Evolutionary conservation across 2,888 invertebrate genomes (phyloP).

Genomic region (Ischnura elegans): DNA sequence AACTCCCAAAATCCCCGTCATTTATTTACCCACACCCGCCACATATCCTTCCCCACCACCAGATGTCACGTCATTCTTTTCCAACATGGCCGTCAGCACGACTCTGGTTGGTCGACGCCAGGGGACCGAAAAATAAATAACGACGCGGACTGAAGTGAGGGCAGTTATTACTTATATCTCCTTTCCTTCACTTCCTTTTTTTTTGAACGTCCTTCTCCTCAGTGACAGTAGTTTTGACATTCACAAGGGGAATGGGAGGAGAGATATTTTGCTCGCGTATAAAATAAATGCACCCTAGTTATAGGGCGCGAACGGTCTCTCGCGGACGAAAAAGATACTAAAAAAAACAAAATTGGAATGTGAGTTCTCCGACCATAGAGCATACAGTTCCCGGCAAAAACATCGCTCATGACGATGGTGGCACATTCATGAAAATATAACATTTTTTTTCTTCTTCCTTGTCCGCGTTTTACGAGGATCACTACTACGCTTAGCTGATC

Average conservation of each 20-base stretch:
- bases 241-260: neutral
- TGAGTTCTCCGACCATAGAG: neutral
- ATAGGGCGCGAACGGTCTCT: neutral
- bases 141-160: neutral
- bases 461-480: neutral
- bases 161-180: neutral
- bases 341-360: neutral
- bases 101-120: neutral
- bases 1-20: neutral
- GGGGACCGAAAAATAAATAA: neutral
- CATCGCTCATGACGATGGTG: neutral
- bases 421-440: neutral
- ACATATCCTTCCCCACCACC: neutral
- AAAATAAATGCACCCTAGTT: neutral
- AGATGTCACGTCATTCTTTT: neutral
- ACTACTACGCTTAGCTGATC: neutral
- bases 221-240: neutral
- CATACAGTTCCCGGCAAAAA: neutral
- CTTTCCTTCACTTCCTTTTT: too few species aligned
- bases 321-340: neutral
- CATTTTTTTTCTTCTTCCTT: neutral
- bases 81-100: neutral
- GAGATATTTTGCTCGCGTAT: neutral
- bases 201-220: neutral
- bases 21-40: neutral